phyloP scores from a whole-genome alignment of 2,113 vertebrate species.

The Todiramphus saurophagus region DNA sequence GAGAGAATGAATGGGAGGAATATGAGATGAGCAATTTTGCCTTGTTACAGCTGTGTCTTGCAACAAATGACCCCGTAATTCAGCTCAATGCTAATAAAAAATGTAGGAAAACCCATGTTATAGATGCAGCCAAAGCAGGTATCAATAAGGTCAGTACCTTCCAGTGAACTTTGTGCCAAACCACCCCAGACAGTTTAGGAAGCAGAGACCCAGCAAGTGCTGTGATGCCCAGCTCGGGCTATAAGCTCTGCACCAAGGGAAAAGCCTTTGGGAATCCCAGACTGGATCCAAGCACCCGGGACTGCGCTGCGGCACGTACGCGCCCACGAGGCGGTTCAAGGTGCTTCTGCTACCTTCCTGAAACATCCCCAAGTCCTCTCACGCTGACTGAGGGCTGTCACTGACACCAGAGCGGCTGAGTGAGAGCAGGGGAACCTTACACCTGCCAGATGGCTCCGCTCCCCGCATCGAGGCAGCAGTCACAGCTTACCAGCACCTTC shows the following conservation, averaged over 20 bases:
- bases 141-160: background rate
- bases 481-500: background rate
- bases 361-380: background rate
- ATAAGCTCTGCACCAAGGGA: background rate
- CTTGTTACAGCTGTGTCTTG: rapidly evolving
- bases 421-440: background rate
- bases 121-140: background rate
- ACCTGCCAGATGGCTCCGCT: background rate
- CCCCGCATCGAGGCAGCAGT: background rate
- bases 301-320: rapidly evolving
- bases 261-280: background rate
- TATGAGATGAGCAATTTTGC: background rate
- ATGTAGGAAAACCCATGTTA: background rate
- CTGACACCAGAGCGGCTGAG: background rate
- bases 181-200: background rate
- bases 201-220: background rate
- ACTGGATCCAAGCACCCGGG: background rate
- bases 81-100: background rate
- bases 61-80: background rate
- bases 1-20: background rate
- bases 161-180: background rate
- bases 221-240: background rate
- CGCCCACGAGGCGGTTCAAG: background rate
- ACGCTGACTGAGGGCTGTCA: background rate
- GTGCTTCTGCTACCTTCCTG: background rate